Evolutionary conservation across 2,888 invertebrate genomes (phyloP), one percentile per base, ranked within the genome.

Genomic region (Drosophila conformis): DNA sequence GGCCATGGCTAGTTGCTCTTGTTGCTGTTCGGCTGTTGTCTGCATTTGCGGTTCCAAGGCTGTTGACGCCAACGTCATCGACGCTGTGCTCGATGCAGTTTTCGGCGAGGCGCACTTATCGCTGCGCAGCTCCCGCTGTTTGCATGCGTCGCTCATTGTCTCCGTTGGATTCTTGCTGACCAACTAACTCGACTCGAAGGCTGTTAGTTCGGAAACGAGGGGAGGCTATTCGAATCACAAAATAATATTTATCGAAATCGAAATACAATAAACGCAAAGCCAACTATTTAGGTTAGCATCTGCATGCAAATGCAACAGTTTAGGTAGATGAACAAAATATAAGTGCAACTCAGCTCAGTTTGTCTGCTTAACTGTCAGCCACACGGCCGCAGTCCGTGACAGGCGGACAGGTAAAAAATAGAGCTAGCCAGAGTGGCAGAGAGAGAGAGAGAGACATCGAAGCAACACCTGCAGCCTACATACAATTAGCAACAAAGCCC

Each of bases 111-210:
- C 73, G 78, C 73, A 70, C 52, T 67, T 70, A 67, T 79, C 76
- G 76, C 62, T 69, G 73, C 93, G 85, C 89, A 91, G 91, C 92
- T 91, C 79, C 72, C 67, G 78, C 73, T 67, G 77, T 71, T 87
- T 67, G 71, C 75, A 69, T 69, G 80, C 71, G 82, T 78, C 82
- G 72, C 80, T 82, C 76, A 80, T 80, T 48, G 31, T 67, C 54
- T 66, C 15, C 38, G 42, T 69, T 65, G 64, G 53, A 53, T 69
- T 53, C 46, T 56, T 78, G 15, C 36, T 15, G 36, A 18, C 36
- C 3, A 36, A 15, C 15, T 36, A 6, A 36, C 15, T 36, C 2
- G 36, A 36, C 36, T 36, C 15, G 36, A 18, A 36, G 2, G 36
- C 36, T 36, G 15, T 6, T 15, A 36, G 6, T 36, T 15, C 36